Evolutionary conservation across 1,140 invertebrate species (phyloP), one percentile per base, ranked within the genome.

Genomic region (Apis laboriosa): DNA sequence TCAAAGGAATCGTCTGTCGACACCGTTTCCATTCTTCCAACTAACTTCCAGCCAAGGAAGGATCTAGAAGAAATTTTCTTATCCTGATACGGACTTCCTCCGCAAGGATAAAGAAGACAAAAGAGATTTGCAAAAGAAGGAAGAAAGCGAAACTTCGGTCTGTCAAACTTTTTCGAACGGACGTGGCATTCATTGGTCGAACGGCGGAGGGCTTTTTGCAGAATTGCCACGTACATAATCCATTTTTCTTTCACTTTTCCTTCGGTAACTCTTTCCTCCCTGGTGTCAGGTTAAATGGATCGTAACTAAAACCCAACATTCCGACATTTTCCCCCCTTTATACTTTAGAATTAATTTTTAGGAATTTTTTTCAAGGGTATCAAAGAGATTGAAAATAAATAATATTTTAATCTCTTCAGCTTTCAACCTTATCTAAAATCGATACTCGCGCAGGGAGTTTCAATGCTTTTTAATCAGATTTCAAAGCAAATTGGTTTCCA

Each of bases 1-100:
- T 76, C 61, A 43, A 76, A 66, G 53, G 74, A 66, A 76, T 76
- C 53, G 28, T 12, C 74, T 12, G 28, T 34, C 53, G n/a, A 21
- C 43, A n/a, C 61, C 21, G 19, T 75, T 28, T 24, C 3, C 24
- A 13, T 13, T 9, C 17, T 64, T 21, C 12, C 55, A 34, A 76
- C 8, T 2, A 64, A 76, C 24, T 17, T 55, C 24, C 5, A 0
- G 34, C 34, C 1, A 13, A 12, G 9, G 15, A 13, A 12, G 9
- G 15, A 19, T 21, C 19, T 0, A 8, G 19, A 58, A 2, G 19
- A 58, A 55, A 21, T 21, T 53, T 71, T 9, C 43, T 70, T 17
- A 28, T 5, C 5, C 61, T 28, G 2, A 0, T 28, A 1, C 9
- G 4, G n/a, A 17, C 11, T 56, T 12, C 2, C 9, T 66, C 24